phyloP scores from a whole-genome alignment of 2,113 vertebrate species.

The Tragelaphus strepsiceros region DNA sequence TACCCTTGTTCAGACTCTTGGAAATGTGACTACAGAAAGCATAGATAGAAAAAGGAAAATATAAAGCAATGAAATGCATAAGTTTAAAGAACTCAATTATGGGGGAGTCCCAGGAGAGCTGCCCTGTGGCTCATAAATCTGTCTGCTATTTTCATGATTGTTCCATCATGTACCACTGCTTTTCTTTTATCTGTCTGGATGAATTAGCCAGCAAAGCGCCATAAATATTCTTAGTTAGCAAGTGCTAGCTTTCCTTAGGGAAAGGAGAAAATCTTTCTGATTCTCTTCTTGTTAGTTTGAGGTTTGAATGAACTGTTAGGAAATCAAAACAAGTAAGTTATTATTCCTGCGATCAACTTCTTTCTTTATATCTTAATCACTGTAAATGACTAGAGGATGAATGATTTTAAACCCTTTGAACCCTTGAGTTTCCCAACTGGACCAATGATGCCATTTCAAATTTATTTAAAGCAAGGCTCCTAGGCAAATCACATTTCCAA shows the following conservation, averaged over 20 bases:
- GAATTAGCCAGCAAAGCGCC: constrained; percentile 25
- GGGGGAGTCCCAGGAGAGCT: background rate
- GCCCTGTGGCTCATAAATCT: background rate
- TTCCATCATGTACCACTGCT: background rate
- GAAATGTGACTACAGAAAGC: constrained; percentile 5
- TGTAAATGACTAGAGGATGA: background rate
- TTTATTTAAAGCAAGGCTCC: background rate
- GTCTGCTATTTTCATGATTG: background rate
- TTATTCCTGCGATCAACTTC: constrained; percentile 10
- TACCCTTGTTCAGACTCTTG: constrained; percentile 3
- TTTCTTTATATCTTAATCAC: background rate
- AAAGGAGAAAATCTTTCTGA: background rate
- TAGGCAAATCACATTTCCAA: background rate
- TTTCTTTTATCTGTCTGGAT: constrained; percentile 24
- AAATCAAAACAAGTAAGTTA: constrained; percentile 31
- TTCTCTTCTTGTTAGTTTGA: constrained; percentile 18
- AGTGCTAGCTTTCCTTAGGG: constrained; percentile 7
- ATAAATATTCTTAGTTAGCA: constrained; percentile 32
- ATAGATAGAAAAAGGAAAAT: background rate
- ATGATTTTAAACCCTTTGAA: background rate
- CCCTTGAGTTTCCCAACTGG: background rate
- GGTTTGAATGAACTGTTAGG: background rate
- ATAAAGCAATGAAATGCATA: background rate
- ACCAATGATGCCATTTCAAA: background rate
- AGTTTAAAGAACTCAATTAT: constrained; percentile 19